Base-by-base conservation (phyloP, 2,797 vertebrate genomes). In the Hypotaenidia philippensis region DNA sequence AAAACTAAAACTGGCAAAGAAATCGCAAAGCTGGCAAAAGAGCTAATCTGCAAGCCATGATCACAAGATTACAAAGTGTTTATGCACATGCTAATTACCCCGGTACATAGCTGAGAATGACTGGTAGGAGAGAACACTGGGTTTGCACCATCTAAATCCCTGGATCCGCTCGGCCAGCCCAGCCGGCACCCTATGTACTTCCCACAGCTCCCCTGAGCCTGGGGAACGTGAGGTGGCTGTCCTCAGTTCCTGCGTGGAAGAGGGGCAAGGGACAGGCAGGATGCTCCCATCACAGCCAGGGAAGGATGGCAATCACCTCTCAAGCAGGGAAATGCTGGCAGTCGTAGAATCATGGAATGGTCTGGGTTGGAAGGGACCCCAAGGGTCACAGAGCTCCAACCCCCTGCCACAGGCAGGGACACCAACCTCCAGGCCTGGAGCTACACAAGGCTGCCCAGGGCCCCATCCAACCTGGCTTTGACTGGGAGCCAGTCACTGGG, bases 51-150 rank as follows among this genome's bases (percentile, higher is more conserved):
- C 94, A 96, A 97, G 85, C 96, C 97, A 93, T 95, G 96, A 97
- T 97, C 96, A 94, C 94, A 96, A 96, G 97, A 97, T 97, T 97
- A 97, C 89, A 55, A 95, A 96, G 93, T 95, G 94, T 97, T 97
- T 97, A 95, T 96, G 94, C 93, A 91, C 95, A 96, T 93, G 94
- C 94, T 97, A 97, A 97, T 97, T 97, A 96, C 83, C 76, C 71
- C 2, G 57, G 93, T 32, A 92, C 86, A 93, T 93, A 11, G 70
- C 90, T 95, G 93, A 90, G 93, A 96, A 96, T 66, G 91, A 93
- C 89, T 95, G 55, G 90, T 49, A 96, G 63, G 47, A 94, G 56
- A 90, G 61, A 89, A 85, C 20, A 41, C 63, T 27, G 74, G 70
- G 25, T 36, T 83, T 87, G 89, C 26, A 16, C 55, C 92, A 94